A percentile compares a stretch with the other conserved stretches of the same genome.
Conservation (phyloP, 2,888 invertebrate species). For the Acleris laterana region DNA sequence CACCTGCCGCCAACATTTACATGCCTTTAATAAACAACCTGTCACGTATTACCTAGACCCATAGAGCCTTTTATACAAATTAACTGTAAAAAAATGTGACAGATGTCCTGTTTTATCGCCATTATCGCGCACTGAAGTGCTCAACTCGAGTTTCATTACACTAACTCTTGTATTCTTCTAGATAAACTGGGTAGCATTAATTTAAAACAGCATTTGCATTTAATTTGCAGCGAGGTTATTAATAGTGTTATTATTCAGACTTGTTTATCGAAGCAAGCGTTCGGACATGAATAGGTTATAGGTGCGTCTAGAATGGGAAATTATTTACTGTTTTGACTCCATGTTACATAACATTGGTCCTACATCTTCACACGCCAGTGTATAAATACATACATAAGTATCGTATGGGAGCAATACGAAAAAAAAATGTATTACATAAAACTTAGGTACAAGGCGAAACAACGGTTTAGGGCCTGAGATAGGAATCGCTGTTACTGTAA, state of each 20-base stretch:
- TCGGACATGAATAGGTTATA: constrained; percentile 26
- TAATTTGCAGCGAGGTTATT: constrained; percentile 32
- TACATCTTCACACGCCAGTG: too few species aligned
- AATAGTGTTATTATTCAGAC: constrained; percentile 39
- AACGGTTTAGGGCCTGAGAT: too few species aligned
- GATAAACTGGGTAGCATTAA: constrained; percentile 9
- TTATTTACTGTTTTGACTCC: constrained; percentile 1
- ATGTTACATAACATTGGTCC: too few species aligned
- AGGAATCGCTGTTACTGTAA: too few species aligned
- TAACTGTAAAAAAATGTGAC: neutral
- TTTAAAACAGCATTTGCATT: constrained; percentile 26
- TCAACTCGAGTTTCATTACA: constrained; percentile 11
- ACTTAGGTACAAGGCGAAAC: too few species aligned
- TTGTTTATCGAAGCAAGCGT: constrained; percentile 35
- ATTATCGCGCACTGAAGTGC: constrained; percentile 5
- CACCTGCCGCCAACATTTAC: too few species aligned
- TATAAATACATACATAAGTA: too few species aligned
- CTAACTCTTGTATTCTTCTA: constrained; percentile 1
- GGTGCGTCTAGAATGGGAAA: constrained; percentile 19
- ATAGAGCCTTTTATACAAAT: neutral
- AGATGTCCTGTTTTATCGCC: constrained; percentile 5
- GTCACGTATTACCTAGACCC: too few species aligned
- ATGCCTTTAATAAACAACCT: too few species aligned
- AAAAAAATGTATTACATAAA: too few species aligned
- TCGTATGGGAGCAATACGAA: too few species aligned